phyloP scores from a whole-genome alignment of 2,797 vertebrate species.

The Mastacembelus armatus region DNA sequence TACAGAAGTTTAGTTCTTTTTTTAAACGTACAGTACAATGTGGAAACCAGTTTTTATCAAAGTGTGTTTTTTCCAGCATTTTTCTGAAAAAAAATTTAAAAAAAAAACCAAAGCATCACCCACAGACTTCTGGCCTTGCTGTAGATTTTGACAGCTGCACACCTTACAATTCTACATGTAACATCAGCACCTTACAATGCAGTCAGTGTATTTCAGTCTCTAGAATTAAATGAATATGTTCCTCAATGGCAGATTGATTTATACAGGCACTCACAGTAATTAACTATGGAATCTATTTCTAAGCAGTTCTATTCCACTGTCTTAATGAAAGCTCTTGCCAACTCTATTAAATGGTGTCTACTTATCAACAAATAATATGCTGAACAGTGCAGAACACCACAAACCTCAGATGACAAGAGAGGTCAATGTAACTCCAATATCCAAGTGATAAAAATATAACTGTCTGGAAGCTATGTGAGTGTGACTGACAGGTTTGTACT shows the following conservation, averaged over 20 bases:
- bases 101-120: no score
- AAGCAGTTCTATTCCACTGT: background rate
- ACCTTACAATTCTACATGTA: background rate
- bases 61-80: no score
- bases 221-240: no score
- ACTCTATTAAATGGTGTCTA: background rate
- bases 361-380: no score
- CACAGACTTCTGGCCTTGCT: background rate
- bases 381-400: no score
- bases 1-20: no score
- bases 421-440: background rate
- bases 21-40: no score
- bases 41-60: no score
- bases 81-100: no score
- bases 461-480: background rate
- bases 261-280: background rate
- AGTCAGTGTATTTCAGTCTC: background rate
- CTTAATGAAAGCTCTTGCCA: no score
- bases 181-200: constrained; percentile 6
- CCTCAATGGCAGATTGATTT: no score
- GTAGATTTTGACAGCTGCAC: background rate
- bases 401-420: no score
- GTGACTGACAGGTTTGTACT: constrained; percentile 10
- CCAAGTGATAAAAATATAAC: background rate
- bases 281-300: background rate